Evolutionary conservation across 2,888 invertebrate genomes (phyloP), one percentile per base, ranked within the genome.

Genomic region (Atethmia centrago): DNA sequence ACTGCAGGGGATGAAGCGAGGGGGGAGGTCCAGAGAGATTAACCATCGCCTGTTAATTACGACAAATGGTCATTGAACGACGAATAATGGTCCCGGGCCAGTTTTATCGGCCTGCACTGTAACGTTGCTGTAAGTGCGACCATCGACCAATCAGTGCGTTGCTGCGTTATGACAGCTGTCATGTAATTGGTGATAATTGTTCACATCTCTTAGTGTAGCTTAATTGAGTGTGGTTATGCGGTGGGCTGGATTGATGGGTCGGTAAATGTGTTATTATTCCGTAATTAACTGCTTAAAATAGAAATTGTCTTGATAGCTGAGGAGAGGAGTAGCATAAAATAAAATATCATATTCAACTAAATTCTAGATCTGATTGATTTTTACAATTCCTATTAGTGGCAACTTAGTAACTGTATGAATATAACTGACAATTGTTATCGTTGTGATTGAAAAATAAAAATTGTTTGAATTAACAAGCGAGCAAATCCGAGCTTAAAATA

Each of bases 1-100:
- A 88, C 84, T 86, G 74, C 74, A 40, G 64, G 77, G 65, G 76
- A 49, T 62, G 65, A 76, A 65, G 51, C 45, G 80, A 40, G 14
- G 71, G 80, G 28, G 36, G 49, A 68, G 82, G 88, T 74, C 79
- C 83, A 74, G 81, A 87, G 89, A 93, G 93, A 95, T 94, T 94
- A 95, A 93, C 94, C 92, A 93, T 92, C 90, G 90, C 80, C 89
- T 88, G 94, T 93, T 95, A 95, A 95, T 95, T 92, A 90, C 95
- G 91, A 95, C 92, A 93, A 95, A 95, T 94, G 93, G 91, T 89
- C 92, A 91, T 89, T 90, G 91, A 90, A 91, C 91, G 87, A 86
- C 89, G 90, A 93, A 78, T 92, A 91, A 93, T 90, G 87, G 90
- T 88, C 77, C 42, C n/a, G 64, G 61, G 83, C 84, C 68, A 65